These are phyloP conservation scores for Trichopria drosophilae DNA, from an alignment of 2,888 invertebrate species.

Conservation along the genomic window DNA sequence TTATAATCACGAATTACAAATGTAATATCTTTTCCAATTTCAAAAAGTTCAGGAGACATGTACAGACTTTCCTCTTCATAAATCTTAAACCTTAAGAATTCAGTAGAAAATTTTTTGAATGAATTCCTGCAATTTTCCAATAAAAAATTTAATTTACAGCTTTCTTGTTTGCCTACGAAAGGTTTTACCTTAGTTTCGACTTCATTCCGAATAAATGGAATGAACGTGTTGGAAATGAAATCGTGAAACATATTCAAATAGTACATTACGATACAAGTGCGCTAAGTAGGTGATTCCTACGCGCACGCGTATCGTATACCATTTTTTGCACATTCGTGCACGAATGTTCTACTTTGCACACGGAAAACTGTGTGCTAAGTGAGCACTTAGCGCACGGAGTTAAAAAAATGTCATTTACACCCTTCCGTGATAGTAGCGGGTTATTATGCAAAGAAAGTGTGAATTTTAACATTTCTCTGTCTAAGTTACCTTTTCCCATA, in stretches of 20 bases:
- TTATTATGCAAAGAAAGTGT: constrained; percentile 26
- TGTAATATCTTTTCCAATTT: constrained; percentile 23
- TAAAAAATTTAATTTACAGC: constrained; percentile 7
- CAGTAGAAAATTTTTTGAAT: constrained; percentile 24
- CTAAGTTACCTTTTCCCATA: too few relatives aligned
- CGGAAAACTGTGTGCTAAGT: too few relatives aligned
- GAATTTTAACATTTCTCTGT: constrained; percentile 25
- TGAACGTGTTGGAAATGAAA: constrained; percentile 19
- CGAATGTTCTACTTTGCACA: too few relatives aligned
- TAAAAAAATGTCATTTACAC: too few relatives aligned
- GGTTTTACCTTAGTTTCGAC: constrained; percentile 9
- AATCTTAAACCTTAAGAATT: constrained; percentile 26
- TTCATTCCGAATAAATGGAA: constrained; percentile 18
- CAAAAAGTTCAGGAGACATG: constrained; percentile 28
- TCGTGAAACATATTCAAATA: constrained; percentile 14
- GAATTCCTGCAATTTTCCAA: constrained; percentile 27
- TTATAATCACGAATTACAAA: constrained; percentile 9
- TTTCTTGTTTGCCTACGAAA: neutral
- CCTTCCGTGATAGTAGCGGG: constrained; percentile 25
- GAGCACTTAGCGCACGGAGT: too few relatives aligned
- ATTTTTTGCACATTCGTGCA: too few relatives aligned
- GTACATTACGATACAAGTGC: too few relatives aligned
- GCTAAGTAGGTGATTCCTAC: too few relatives aligned
- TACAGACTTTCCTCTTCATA: constrained; percentile 27
- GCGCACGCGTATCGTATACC: too few relatives aligned